phyloP scores from a whole-genome alignment of 2,888 invertebrate species.

The Dinocampus coccinellae region DNA sequence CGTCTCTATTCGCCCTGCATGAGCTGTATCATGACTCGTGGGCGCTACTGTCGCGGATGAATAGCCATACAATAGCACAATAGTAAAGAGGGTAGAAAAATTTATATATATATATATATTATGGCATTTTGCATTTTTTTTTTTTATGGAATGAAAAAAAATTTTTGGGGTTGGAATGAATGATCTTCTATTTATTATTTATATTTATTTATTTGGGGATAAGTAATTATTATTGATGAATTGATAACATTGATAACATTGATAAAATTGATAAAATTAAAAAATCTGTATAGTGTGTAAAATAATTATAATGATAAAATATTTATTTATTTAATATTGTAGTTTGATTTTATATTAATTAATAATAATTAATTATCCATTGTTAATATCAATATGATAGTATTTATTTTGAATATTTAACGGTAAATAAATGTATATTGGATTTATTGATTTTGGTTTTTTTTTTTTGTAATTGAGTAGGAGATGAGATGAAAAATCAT shows the following conservation, averaged over 20 bases:
- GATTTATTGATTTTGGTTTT: conserved; percentile 29
- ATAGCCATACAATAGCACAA: conserved; percentile 20
- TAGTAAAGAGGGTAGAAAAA: neutral
- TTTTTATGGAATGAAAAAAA: conserved; percentile 5
- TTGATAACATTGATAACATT: too few relatives aligned
- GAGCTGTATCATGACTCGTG: conserved; percentile 28
- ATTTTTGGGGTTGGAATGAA: conserved; percentile 1
- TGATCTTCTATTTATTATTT: conserved; percentile 10
- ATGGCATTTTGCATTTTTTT: neutral
- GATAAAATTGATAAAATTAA: neutral
- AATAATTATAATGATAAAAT: too few relatives aligned
- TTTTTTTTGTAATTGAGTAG: too few relatives aligned
- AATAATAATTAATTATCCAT: neutral
- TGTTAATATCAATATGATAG: neutral
- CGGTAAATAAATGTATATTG: conserved; percentile 6
- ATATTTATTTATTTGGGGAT: neutral
- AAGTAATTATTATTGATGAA: neutral
- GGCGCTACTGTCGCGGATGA: conserved; percentile 29
- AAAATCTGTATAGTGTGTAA: too few relatives aligned
- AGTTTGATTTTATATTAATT: neutral
- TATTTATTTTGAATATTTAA: neutral
- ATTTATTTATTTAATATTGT: neutral
- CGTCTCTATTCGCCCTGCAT: conserved; percentile 20
- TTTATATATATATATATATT: neutral
- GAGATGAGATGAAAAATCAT: conserved; percentile 23